A percentile compares a stretch with the other conserved stretches of the same genome.
These are phyloP conservation scores for Drosophila formosana DNA, from an alignment of 2,888 invertebrate genomes.

Conservation along the genomic window DNA sequence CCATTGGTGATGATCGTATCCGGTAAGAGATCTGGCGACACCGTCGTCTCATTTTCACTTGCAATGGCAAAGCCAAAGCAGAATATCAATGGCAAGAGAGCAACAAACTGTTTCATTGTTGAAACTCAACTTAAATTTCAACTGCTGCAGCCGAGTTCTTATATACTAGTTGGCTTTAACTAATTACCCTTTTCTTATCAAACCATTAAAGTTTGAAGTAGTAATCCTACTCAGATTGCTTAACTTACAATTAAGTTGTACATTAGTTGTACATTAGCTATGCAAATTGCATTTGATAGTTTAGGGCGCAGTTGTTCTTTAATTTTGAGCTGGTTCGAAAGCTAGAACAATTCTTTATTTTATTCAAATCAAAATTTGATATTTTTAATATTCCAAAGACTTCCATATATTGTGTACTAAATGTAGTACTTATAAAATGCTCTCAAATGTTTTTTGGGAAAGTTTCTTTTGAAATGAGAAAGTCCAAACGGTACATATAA, in stretches of 20 bases:
- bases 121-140: not conserved
- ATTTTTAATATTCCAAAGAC: too few species aligned
- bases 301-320: too few species aligned
- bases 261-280: not conserved
- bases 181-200: not conserved
- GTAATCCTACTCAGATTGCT: not conserved
- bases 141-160: not conserved
- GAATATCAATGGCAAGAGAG: slow-evolving; percentile 15
- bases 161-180: slow-evolving; percentile 1
- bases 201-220: not conserved
- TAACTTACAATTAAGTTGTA: not conserved
- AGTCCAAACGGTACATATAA: too few species aligned
- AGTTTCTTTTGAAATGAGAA: too few species aligned
- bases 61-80: slow-evolving; percentile 15
- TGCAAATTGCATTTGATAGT: not conserved
- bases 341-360: too few species aligned
- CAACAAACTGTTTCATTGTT: slow-evolving; percentile 31
- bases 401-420: too few species aligned
- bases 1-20: slow-evolving; percentile 69
- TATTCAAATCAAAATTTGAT: too few species aligned
- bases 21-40: not conserved
- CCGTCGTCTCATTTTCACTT: slow-evolving; percentile 11
- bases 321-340: too few species aligned
- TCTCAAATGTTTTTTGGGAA: too few species aligned
- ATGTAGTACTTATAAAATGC: too few species aligned